Conservation (phyloP, 2,888 invertebrate genomes). For the Troides oblongomaculatus region DNA sequence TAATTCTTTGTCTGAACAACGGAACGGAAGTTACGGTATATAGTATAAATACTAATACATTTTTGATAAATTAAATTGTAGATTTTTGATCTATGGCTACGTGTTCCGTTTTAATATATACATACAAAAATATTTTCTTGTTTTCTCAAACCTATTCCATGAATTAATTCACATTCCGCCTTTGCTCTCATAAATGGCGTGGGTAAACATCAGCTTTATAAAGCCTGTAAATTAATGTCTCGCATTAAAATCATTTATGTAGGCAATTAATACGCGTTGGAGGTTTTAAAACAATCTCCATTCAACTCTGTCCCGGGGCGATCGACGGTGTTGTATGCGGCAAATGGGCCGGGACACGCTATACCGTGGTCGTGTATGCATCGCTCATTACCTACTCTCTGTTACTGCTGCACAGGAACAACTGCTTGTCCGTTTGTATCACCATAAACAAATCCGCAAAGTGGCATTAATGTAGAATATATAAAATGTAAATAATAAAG, state of each 20-base stretch:
- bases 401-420: conserved; percentile 38
- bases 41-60: no score
- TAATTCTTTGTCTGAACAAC: no score
- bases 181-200: conserved; percentile 13
- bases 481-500: no score
- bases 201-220: conserved; percentile 37
- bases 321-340: conserved; percentile 44
- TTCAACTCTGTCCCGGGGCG: conserved; percentile 45
- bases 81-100: no score
- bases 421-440: conserved; percentile 6
- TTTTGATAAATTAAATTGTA: no score
- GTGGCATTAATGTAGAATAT: no score
- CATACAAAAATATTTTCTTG: no score
- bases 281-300: conserved; percentile 54
- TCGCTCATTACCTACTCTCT: background rate
- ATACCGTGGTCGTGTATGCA: conserved; percentile 34
- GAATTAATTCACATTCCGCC: background rate
- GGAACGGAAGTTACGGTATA: no score
- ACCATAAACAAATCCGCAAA: background rate
- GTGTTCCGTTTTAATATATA: no score
- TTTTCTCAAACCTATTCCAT: conserved; percentile 6
- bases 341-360: conserved; percentile 63
- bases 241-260: conserved; percentile 66
- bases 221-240: conserved; percentile 47
- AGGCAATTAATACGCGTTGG: conserved; percentile 61